These are phyloP conservation scores for Acridotheres tristis DNA, from an alignment of 2,797 vertebrate species.

Conservation along the genomic window DNA sequence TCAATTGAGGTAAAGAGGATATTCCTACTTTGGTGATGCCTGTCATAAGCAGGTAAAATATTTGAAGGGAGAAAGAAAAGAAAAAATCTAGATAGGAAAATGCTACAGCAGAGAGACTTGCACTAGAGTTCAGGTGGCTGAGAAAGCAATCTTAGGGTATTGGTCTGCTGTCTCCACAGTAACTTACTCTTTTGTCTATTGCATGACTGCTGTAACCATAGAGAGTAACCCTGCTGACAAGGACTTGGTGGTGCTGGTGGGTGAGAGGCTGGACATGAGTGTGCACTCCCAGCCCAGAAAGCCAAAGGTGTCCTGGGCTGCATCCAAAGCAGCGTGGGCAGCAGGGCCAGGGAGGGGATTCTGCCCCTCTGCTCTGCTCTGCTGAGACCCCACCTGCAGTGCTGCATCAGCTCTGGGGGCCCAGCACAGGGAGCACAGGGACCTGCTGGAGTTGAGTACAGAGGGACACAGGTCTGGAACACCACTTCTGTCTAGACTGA, in stretches of 20 bases:
- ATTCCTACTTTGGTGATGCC: background rate
- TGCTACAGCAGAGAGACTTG: background rate
- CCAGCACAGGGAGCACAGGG: accelerated
- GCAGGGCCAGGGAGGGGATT: background rate
- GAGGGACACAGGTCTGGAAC: background rate
- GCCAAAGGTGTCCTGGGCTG: accelerated
- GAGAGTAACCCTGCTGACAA: background rate
- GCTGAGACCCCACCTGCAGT: background rate
- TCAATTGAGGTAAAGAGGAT: background rate
- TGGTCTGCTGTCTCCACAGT: background rate
- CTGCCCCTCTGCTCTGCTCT: background rate
- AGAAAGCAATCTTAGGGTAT: background rate
- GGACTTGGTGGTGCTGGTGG: background rate
- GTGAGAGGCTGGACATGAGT: background rate
- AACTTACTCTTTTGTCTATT: background rate
- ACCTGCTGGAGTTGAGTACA: accelerated
- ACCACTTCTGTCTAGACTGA: background rate
- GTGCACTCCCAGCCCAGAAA: background rate
- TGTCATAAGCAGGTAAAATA: background rate
- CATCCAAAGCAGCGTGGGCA: background rate
- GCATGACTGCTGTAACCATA: background rate
- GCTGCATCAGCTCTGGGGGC: background rate
- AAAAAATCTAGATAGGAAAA: background rate
- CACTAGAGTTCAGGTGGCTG: background rate
- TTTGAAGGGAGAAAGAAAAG: too few relatives aligned